These are phyloP conservation scores for Boloria selene DNA, from an alignment of 2,888 invertebrate genomes.

Conservation along the genomic window DNA sequence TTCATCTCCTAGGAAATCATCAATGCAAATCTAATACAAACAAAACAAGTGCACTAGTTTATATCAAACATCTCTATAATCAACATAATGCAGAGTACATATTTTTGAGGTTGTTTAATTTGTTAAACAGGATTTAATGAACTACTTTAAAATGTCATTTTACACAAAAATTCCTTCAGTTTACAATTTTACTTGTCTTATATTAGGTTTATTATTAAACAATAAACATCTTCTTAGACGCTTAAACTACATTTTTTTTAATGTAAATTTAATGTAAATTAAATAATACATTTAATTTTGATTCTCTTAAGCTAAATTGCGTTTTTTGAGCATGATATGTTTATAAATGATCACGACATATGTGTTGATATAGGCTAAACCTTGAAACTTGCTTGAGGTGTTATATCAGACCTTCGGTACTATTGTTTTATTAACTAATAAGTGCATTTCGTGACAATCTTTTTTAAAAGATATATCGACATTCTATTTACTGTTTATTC, in stretches of 20 bases:
- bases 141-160: too few species aligned
- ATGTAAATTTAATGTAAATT: too few species aligned
- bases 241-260: neutral
- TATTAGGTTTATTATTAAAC: neutral
- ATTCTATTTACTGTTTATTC: neutral
- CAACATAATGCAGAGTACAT: too few species aligned
- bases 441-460: neutral
- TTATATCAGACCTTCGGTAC: conserved; percentile 9
- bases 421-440: conserved; percentile 1
- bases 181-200: too few species aligned
- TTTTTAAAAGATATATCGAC: neutral
- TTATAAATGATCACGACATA: conserved; percentile 23
- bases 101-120: too few species aligned
- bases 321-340: conserved; percentile 18
- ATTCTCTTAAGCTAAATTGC: neutral
- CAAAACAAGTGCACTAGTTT: neutral
- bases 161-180: too few species aligned
- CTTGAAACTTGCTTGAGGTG: conserved; percentile 22
- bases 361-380: conserved; percentile 31
- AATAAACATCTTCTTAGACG: neutral
- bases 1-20: conserved; percentile 34
- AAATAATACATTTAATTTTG: too few species aligned
- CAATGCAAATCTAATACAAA: conserved; percentile 6
- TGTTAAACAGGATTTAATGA: too few species aligned
- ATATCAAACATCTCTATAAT: neutral